Evolutionary conservation across 2,113 vertebrate genomes (phyloP).

Genomic region (Oryzias celebensis): DNA sequence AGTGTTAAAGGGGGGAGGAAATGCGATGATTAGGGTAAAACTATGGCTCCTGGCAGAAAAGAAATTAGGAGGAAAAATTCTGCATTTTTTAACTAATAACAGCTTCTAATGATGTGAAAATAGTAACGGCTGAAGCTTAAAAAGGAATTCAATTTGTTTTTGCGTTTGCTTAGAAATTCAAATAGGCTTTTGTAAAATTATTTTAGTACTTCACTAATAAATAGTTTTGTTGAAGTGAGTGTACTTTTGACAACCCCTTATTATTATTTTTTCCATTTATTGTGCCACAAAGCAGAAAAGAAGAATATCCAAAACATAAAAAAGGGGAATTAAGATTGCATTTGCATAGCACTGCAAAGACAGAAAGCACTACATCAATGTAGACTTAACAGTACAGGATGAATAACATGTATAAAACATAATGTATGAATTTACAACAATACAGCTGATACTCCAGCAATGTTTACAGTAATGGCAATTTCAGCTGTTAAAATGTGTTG

Average conservation of each 20-base stretch:
- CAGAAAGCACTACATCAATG: not conserved
- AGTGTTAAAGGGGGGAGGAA: no score
- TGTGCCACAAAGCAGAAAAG: not conserved
- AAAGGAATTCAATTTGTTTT: no score
- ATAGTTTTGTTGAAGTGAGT: not conserved
- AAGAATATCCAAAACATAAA: not conserved
- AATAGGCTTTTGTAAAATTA: no score
- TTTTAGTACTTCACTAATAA: no score
- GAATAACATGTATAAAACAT: not conserved
- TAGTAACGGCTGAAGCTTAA: not conserved
- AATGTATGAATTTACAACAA: no score
- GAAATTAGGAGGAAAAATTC: not conserved
- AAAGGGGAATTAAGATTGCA: not conserved
- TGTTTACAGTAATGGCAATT: no score
- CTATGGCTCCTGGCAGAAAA: not conserved
- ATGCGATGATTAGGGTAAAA: not conserved
- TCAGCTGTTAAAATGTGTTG: no score
- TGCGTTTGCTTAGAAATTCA: no score
- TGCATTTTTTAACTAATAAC: no score
- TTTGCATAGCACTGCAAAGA: not conserved
- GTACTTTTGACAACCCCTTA: not conserved
- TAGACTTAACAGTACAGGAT: not conserved
- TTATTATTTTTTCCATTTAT: not conserved
- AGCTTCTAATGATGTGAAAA: constrained; percentile 6
- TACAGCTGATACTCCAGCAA: no score